phyloP scores from a whole-genome alignment of 2,888 invertebrate species.

The Dolichopus griseipennis region DNA sequence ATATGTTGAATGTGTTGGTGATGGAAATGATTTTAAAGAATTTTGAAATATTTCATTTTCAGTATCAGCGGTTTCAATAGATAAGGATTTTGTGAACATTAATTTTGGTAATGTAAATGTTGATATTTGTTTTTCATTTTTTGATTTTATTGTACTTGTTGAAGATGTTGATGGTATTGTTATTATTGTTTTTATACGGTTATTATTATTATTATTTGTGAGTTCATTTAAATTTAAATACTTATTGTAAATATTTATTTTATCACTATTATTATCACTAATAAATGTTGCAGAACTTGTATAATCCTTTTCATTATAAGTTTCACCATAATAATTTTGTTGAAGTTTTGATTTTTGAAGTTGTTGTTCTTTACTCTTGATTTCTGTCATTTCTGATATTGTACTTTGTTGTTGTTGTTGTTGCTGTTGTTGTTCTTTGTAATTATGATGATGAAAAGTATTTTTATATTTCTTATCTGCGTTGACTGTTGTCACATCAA shows the following conservation, averaged over 20 bases:
- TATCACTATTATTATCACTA: too few species aligned
- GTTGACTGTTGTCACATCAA: background rate
- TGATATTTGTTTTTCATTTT: background rate
- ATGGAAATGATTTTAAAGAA: background rate
- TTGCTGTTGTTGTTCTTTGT: background rate
- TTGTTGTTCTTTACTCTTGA: too few species aligned
- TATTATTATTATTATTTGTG: too few species aligned
- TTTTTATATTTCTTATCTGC: background rate
- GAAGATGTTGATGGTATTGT: background rate
- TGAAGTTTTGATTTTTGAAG: too few species aligned
- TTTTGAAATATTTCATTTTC: background rate
- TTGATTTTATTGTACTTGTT: background rate
- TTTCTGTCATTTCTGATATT: background rate
- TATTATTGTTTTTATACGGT: too few species aligned
- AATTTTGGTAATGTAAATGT: background rate
- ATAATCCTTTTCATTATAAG: too few species aligned
- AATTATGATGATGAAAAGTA: background rate
- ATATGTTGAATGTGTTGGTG: slow-evolving; percentile 5
- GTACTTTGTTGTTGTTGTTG: background rate
- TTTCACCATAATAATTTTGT: too few species aligned
- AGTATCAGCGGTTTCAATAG: background rate
- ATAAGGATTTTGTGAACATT: background rate
- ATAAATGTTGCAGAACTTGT: too few species aligned
- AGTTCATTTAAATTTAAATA: too few species aligned
- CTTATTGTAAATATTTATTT: too few species aligned